Percentiles rank a stretch among this genome's conserved stretches.
Evolutionary conservation across 2,888 invertebrate genomes (phyloP).

Genomic region (Carpatolechia fugitivella): DNA sequence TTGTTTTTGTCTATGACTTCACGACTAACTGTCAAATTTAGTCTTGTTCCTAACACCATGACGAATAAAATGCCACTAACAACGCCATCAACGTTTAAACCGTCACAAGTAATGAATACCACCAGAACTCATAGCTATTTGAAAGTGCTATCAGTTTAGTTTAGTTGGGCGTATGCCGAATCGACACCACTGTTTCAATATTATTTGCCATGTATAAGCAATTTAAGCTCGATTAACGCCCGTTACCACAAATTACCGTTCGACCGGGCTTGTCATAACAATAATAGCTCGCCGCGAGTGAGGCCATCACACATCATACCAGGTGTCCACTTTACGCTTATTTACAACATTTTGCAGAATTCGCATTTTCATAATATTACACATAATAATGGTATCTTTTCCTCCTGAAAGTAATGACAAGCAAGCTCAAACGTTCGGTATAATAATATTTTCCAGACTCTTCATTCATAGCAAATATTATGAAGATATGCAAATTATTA

Average conservation of each 20-base stretch:
- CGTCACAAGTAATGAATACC: neutral
- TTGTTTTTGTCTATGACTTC: too few relatives aligned
- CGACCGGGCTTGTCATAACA: conserved; percentile 13
- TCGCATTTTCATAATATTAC: neutral
- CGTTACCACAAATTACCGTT: conserved; percentile 19
- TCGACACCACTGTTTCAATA: conserved; percentile 12
- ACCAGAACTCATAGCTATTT: neutral
- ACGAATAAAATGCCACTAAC: too few relatives aligned
- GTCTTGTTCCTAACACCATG: too few relatives aligned
- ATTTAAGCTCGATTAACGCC: conserved; percentile 21
- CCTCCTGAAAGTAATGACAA: neutral
- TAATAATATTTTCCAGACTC: neutral
- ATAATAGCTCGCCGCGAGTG: conserved; percentile 9
- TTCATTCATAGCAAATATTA: neutral
- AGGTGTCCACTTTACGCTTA: conserved; percentile 2
- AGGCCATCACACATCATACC: conserved; percentile 8
- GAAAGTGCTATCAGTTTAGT: too few relatives aligned
- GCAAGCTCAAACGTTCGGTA: neutral
- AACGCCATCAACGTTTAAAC: neutral
- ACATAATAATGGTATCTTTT: neutral
- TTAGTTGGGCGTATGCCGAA: too few relatives aligned
- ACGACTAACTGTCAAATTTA: too few relatives aligned
- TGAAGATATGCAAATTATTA: neutral
- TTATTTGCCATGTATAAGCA: conserved; percentile 15
- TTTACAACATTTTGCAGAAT: conserved; percentile 4